Evolutionary conservation across 2,797 vertebrate species (phyloP).

Genomic region (Siniperca undulata): DNA sequence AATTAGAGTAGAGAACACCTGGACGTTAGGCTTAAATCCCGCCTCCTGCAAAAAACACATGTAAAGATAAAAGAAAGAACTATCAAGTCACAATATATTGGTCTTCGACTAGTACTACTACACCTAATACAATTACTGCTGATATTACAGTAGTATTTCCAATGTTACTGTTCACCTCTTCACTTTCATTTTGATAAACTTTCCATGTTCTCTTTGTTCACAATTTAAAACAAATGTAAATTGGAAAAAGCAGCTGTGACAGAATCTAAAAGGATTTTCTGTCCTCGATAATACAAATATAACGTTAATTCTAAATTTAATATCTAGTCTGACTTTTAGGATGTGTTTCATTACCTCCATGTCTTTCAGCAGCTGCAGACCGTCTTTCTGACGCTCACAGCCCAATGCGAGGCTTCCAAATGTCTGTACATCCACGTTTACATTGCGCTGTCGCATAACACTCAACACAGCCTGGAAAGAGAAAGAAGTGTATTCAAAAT

Average conservation of each 20-base stretch:
- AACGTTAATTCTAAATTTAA: neutral
- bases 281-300: neutral
- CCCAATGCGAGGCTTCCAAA: constrained; percentile 92
- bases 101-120: neutral
- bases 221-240: neutral
- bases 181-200: neutral
- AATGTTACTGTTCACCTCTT: neutral
- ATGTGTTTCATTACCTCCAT: constrained; percentile 69
- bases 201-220: neutral
- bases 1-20: constrained; percentile 93
- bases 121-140: neutral
- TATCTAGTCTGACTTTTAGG: neutral
- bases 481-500: constrained; percentile 1
- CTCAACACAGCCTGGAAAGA: constrained; percentile 86
- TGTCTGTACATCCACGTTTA: constrained; percentile 87
- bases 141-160: neutral
- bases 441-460: constrained; percentile 84
- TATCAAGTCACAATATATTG: neutral
- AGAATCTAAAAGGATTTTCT: neutral
- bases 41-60: constrained; percentile 79
- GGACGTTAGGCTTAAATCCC: constrained; percentile 88
- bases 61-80: neutral
- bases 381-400: constrained; percentile 85
- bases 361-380: constrained; percentile 88
- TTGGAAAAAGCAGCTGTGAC: neutral